Conservation (phyloP, 2,113 vertebrate species). For the Sula dactylatra region DNA sequence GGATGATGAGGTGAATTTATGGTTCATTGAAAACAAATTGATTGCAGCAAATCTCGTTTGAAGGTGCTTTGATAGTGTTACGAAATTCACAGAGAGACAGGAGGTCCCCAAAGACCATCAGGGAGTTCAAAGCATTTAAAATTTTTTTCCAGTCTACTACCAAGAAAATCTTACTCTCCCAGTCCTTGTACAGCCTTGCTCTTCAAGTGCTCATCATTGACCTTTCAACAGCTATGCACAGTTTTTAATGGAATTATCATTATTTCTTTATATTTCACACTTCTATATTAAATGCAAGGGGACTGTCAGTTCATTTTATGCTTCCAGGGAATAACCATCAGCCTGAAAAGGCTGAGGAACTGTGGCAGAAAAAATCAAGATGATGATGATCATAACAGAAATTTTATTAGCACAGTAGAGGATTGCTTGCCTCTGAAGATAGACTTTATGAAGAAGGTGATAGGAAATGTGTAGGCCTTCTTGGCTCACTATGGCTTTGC, state of each 20-base stretch:
- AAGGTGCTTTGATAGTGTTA: not conserved
- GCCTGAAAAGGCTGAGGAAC: not conserved
- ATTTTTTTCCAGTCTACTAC: not conserved
- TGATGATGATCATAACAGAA: not conserved
- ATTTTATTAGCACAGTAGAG: not conserved
- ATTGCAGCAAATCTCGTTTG: not conserved
- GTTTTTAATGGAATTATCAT: not conserved
- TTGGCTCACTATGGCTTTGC: not conserved
- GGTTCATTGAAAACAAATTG: not conserved
- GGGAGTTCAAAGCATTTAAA: not conserved
- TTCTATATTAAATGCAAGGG: not conserved
- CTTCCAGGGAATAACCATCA: not conserved
- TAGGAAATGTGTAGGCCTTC: not conserved
- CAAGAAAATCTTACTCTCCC: not conserved
- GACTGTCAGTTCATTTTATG: not conserved
- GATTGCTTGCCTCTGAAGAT: not conserved
- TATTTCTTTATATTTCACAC: not conserved
- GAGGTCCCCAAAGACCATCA: not conserved
- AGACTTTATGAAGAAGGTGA: not conserved
- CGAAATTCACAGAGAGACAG: not conserved
- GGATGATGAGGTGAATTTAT: constrained; percentile 86
- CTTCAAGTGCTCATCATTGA: not conserved
- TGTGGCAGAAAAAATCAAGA: not conserved
- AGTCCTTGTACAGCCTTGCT: not conserved
- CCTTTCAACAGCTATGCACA: not conserved